Evolutionary conservation across 2,113 vertebrate genomes (phyloP).

Genomic region (Scartelaos histophorus): DNA sequence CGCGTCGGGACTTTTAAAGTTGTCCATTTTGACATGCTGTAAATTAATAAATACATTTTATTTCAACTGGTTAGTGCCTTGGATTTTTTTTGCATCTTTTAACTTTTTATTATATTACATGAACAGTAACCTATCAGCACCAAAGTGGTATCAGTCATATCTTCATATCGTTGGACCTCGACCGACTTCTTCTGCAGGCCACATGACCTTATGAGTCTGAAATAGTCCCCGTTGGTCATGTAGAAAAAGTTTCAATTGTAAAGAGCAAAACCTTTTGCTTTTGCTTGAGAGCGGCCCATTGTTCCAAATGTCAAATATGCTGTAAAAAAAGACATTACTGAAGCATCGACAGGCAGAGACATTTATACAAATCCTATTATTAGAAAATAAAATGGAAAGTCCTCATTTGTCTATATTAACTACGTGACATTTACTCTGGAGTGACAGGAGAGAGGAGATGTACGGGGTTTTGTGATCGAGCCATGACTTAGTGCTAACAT

Average conservation of each 20-base stretch:
- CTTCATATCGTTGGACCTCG: no score
- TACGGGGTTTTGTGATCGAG: not conserved
- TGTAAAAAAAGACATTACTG: slow-evolving; percentile 11
- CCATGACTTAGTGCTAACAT: slow-evolving; percentile 4
- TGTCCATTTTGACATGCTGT: no score
- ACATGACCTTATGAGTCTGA: not conserved
- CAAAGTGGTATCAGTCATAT: no score
- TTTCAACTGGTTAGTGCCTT: no score
- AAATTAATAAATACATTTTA: no score
- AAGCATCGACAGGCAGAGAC: not conserved
- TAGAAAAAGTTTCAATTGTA: not conserved
- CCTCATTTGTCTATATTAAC: slow-evolving; percentile 23
- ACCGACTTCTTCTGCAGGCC: not conserved
- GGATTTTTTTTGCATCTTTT: no score
- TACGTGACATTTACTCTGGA: slow-evolving; percentile 5
- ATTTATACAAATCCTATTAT: slow-evolving; percentile 20
- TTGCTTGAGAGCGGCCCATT: not conserved
- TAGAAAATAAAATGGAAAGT: not conserved
- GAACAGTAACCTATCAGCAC: no score
- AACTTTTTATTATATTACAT: no score
- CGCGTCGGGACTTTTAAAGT: no score
- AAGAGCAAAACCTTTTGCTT: not conserved
- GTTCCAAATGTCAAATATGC: slow-evolving; percentile 2
- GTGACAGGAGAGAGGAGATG: not conserved
- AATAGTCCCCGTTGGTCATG: not conserved